Evolutionary conservation across 2,113 vertebrate genomes (phyloP).

Genomic region (Blennius ocellaris): DNA sequence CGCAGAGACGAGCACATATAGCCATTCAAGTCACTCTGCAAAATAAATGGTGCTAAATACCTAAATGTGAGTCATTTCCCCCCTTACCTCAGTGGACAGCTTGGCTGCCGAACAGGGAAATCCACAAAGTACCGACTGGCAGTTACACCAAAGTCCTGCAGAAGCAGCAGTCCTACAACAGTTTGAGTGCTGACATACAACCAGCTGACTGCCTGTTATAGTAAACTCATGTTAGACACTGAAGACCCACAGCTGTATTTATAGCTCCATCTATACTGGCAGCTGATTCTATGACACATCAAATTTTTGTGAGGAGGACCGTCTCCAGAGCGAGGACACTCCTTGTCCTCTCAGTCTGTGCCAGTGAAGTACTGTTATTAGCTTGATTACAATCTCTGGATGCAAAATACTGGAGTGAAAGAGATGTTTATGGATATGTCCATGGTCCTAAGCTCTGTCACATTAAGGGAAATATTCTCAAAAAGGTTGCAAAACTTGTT

Average conservation of each 20-base stretch:
- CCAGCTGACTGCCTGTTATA: conserved; percentile 75
- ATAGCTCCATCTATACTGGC: conserved; percentile 65
- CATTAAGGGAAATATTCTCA: background rate
- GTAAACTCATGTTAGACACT: conserved; percentile 61
- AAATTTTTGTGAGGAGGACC: conserved; percentile 28
- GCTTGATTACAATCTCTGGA: background rate
- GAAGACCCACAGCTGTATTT: conserved; percentile 74
- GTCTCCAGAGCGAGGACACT: background rate
- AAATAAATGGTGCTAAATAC: conserved; percentile 24
- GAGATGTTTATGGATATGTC: background rate
- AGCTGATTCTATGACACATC: conserved; percentile 50
- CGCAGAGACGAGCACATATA: background rate
- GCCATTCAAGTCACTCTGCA: background rate
- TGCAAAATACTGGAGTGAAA: background rate
- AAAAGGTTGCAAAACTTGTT: background rate
- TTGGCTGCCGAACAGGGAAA: conserved; percentile 47
- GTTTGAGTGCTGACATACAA: conserved; percentile 56
- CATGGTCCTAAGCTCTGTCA: background rate
- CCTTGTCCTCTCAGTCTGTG: background rate
- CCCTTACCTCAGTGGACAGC: conserved; percentile 54
- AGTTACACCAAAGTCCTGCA: conserved; percentile 54
- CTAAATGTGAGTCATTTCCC: conserved; percentile 3
- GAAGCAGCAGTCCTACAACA: conserved; percentile 43
- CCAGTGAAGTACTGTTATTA: background rate
- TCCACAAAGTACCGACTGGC: conserved; percentile 44